Conservation (phyloP, 92 coral and sea anemone species). For the Epizoanthus stellaris region DNA sequence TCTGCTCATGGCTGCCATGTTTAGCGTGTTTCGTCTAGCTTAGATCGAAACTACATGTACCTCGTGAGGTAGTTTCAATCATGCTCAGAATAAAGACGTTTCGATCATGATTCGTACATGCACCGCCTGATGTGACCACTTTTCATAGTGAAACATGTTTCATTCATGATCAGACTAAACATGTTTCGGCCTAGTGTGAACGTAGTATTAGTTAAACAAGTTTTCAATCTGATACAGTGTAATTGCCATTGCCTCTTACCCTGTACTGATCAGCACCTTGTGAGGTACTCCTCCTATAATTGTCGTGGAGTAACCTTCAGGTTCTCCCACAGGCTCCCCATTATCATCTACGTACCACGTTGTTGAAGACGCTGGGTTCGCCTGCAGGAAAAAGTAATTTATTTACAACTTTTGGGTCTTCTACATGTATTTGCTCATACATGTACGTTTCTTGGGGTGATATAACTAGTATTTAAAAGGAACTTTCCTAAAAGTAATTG, state of each 20-base stretch:
- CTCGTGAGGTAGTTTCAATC: no score
- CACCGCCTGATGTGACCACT: no score
- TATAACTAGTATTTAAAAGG: no score
- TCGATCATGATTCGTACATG: no score
- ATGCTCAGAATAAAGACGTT: no score
- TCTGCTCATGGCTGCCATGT: no score
- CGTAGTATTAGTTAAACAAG: neutral
- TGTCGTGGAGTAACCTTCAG: slow-evolving; percentile 69
- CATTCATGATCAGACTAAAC: no score
- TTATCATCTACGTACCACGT: slow-evolving; percentile 29
- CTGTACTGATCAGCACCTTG: slow-evolving; percentile 61
- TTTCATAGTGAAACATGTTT: no score
- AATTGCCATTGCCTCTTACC: slow-evolving; percentile 34
- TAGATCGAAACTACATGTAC: no score
- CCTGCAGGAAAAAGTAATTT: slow-evolving; percentile 4
- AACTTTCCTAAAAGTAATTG: no score
- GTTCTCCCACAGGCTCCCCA: slow-evolving; percentile 43
- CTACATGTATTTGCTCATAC: neutral
- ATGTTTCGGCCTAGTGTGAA: no score
- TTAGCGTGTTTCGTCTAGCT: no score
- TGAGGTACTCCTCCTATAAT: slow-evolving; percentile 81
- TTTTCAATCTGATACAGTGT: neutral
- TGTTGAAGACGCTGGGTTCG: neutral
- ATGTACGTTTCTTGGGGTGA: neutral
- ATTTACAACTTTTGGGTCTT: neutral